Evolutionary conservation across 2,888 invertebrate genomes (phyloP).

Genomic region (Athalia circularis): DNA sequence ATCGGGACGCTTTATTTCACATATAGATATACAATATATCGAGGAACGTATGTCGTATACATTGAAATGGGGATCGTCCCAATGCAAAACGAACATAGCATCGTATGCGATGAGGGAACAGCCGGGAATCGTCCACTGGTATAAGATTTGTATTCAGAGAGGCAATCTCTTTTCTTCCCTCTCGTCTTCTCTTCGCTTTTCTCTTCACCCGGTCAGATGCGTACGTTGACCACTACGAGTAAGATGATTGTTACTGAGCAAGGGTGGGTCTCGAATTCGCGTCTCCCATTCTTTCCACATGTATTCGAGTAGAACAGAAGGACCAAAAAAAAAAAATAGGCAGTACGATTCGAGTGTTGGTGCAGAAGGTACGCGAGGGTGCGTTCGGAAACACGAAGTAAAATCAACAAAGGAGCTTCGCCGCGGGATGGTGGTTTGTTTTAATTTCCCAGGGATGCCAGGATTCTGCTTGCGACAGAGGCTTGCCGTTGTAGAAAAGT

Average conservation of each 20-base stretch:
- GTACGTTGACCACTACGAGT: too few relatives aligned
- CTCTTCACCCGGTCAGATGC: too few relatives aligned
- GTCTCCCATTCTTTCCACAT: too few relatives aligned
- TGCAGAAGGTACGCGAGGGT: conserved; percentile 3
- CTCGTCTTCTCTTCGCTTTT: too few relatives aligned
- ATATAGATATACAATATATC: conserved; percentile 14
- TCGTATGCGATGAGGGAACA: conserved; percentile 64
- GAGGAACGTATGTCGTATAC: neutral
- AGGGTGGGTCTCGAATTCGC: too few relatives aligned
- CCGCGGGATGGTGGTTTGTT: conserved; percentile 68
- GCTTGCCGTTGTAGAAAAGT: neutral
- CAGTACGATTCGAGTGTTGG: neutral
- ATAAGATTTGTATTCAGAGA: conserved; percentile 45
- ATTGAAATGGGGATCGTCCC: neutral
- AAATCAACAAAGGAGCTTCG: conserved; percentile 65
- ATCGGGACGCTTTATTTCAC: conserved; percentile 41
- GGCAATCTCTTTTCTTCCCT: neutral
- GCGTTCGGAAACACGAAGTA: conserved; percentile 50
- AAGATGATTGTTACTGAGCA: too few relatives aligned
- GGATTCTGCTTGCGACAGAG: conserved; percentile 13
- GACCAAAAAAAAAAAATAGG: too few relatives aligned
- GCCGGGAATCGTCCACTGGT: conserved; percentile 62
- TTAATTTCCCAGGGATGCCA: conserved; percentile 67
- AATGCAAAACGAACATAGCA: conserved; percentile 29
- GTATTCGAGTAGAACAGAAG: too few relatives aligned